Conservation (phyloP, 2,797 vertebrate genomes). For the Macrochelys suwanniensis region DNA sequence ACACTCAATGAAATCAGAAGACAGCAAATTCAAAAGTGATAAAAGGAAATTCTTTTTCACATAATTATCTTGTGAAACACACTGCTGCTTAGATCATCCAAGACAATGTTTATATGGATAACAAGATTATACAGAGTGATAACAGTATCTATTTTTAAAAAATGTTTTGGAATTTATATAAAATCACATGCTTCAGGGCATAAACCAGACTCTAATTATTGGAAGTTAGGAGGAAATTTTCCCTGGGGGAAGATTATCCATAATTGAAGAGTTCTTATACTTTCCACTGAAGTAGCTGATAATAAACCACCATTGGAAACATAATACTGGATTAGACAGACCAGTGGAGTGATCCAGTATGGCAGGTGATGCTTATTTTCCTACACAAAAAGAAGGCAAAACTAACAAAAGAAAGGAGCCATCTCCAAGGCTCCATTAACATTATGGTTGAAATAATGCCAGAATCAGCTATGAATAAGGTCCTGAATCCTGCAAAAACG, state of each 20-base stretch:
- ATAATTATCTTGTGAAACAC: background rate
- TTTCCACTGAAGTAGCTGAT: background rate
- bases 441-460: background rate
- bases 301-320: background rate
- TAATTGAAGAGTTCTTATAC: background rate
- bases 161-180: background rate
- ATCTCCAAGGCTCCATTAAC: background rate
- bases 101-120: background rate
- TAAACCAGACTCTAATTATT: background rate
- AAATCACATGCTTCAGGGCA: background rate
- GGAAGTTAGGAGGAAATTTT: background rate
- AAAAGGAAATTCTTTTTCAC: background rate
- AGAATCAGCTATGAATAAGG: background rate
- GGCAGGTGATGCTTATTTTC: background rate
- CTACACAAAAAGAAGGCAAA: accelerated
- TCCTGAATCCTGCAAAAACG: background rate
- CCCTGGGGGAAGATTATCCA: background rate
- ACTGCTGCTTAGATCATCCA: background rate
- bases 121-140: background rate
- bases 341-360: accelerated
- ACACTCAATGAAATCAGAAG: background rate
- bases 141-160: background rate
- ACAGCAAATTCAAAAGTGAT: background rate
- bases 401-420: background rate
- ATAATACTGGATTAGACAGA: background rate